Evolutionary conservation across 2,797 vertebrate species (phyloP).

Genomic region (Molossus molossus): DNA sequence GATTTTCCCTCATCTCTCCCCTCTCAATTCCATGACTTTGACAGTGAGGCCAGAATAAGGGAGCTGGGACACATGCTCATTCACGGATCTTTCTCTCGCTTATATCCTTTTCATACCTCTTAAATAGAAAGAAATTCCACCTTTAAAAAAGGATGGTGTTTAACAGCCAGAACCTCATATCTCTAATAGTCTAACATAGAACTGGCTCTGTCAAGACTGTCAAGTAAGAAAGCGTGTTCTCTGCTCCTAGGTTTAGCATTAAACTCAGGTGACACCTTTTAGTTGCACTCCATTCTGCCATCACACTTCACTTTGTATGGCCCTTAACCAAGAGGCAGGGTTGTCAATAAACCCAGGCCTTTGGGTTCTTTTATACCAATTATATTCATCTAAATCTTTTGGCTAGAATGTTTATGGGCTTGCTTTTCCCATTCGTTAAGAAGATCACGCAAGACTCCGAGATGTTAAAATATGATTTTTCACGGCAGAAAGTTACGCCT

Average conservation of each 20-base stretch:
- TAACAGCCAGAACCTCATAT: background rate
- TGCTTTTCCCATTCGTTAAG: background rate
- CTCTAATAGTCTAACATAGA: background rate
- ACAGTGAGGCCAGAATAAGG: background rate
- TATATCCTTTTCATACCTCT: background rate
- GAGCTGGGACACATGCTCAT: background rate
- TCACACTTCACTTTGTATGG: background rate
- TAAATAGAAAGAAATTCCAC: background rate
- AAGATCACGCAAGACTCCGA: background rate
- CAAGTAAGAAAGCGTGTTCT: background rate
- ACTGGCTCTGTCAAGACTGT: background rate
- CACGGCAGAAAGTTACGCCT: slow-evolving; percentile 57
- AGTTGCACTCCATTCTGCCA: background rate
- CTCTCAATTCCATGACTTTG: background rate
- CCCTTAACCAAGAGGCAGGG: background rate
- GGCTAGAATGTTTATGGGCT: background rate
- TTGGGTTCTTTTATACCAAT: background rate
- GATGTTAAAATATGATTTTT: slow-evolving; percentile 57
- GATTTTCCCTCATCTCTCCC: too few species aligned
- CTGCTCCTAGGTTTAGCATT: background rate
- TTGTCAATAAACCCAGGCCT: background rate
- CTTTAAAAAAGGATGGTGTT: background rate
- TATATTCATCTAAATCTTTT: background rate
- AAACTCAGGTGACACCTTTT: background rate
- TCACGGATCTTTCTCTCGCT: background rate